These are phyloP conservation scores for Poeciliopsis turneri DNA, from an alignment of 2,797 vertebrate genomes.

Conservation along the genomic window DNA sequence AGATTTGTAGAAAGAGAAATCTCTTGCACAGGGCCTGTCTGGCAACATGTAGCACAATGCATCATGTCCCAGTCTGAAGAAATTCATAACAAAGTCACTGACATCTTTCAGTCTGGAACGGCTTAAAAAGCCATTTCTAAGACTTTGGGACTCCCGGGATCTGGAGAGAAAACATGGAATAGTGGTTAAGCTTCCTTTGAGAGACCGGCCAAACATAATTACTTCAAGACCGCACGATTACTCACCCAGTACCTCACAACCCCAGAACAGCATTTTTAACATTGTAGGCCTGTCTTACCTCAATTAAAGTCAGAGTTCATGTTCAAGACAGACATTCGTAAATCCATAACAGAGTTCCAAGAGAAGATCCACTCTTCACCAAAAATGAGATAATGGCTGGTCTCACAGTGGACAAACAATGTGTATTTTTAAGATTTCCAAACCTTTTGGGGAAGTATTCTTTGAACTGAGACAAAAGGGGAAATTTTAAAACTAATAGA, in stretches of 20 bases:
- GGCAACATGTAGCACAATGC: not conserved
- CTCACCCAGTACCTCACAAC: not conserved
- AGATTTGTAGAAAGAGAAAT: not conserved
- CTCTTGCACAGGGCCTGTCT: not conserved
- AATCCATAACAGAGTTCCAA: not conserved
- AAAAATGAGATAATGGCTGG: not conserved
- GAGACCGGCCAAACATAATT: not conserved
- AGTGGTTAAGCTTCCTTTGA: not conserved
- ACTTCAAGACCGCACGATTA: not conserved
- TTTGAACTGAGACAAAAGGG: not conserved
- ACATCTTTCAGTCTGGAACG: not conserved
- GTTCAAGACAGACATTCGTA: not conserved
- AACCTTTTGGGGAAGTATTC: not conserved
- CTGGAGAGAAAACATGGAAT: not conserved
- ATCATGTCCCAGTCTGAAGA: not conserved
- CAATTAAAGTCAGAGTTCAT: not conserved
- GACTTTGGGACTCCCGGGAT: not conserved
- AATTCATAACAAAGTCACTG: not conserved
- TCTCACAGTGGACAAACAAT: not conserved
- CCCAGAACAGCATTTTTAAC: not conserved
- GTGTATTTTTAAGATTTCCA: not conserved
- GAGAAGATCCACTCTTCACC: not conserved
- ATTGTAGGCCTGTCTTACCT: not conserved
- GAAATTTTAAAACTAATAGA: not conserved
- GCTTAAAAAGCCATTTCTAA: not conserved